phyloP scores from a whole-genome alignment of 2,113 vertebrate genomes.

The Pollachius pollachius region DNA sequence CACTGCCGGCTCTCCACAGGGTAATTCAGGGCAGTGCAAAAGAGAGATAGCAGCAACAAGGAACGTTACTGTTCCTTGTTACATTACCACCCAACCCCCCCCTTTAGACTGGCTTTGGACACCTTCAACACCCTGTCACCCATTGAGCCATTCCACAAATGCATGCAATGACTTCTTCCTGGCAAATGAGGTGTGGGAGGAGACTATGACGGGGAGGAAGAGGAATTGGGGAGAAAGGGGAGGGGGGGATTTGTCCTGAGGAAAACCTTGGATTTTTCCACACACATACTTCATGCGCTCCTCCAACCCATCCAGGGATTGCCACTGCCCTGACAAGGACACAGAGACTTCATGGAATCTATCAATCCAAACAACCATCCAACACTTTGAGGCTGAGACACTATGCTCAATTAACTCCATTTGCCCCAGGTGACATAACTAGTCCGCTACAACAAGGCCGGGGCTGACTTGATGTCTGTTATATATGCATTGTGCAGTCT shows the following conservation, averaged over 20 bases:
- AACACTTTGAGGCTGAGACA: not conserved
- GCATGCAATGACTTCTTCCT: not conserved
- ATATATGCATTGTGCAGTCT: no score
- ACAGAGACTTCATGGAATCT: not conserved
- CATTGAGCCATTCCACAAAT: conserved; percentile 14
- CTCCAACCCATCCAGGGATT: no score
- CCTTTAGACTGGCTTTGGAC: conserved; percentile 15
- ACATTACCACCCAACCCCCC: conserved; percentile 28
- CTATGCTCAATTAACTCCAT: not conserved
- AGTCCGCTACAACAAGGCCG: not conserved
- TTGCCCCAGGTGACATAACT: not conserved
- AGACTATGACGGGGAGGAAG: no score
- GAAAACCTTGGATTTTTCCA: no score
- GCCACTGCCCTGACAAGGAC: conserved; percentile 13
- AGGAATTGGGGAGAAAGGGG: no score
- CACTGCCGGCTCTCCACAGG: conserved; percentile 30
- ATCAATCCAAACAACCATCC: not conserved
- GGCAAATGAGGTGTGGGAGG: no score
- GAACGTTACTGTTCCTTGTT: conserved; percentile 56
- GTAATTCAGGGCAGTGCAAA: conserved; percentile 50
- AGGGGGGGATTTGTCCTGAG: no score
- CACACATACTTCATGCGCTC: no score
- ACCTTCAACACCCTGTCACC: conserved; percentile 19
- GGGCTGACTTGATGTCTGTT: no score
- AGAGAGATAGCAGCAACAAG: conserved; percentile 23